Percentiles rank a stretch among this genome's conserved stretches.
Evolutionary conservation across 2,113 vertebrate species (phyloP).

Genomic region (Callocephalon fimbriatum): DNA sequence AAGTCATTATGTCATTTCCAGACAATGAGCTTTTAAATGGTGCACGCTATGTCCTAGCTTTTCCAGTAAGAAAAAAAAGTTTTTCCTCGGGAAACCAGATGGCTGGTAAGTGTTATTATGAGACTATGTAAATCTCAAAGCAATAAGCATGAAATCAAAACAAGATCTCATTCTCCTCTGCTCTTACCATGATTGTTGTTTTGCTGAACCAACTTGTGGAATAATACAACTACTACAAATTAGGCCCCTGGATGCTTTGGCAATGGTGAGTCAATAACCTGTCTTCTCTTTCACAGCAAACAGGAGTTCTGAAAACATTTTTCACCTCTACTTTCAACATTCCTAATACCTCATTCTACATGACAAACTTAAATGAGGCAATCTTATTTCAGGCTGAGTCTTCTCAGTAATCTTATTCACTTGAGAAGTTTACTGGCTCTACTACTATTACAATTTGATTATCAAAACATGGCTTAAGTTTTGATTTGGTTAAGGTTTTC

Average conservation of each 20-base stretch:
- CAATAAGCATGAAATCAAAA: constrained; percentile 63
- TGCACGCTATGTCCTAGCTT: constrained; percentile 47
- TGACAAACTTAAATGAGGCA: background rate
- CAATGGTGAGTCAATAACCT: background rate
- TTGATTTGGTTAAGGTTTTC: background rate
- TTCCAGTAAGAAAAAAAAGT: background rate
- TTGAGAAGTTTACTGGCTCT: background rate
- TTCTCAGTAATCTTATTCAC: background rate
- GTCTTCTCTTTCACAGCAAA: background rate
- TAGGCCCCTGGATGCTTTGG: background rate
- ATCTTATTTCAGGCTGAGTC: background rate
- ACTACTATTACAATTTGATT: background rate
- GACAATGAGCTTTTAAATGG: constrained; percentile 64
- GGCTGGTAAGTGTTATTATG: constrained; percentile 58
- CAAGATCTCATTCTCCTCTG: constrained; percentile 40
- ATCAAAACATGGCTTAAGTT: background rate
- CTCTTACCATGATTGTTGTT: constrained; percentile 18
- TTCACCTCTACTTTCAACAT: background rate
- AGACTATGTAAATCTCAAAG: constrained; percentile 58
- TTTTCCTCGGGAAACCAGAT: constrained; percentile 57
- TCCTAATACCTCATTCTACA: background rate
- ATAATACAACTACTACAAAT: constrained; percentile 11
- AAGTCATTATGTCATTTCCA: constrained; percentile 64
- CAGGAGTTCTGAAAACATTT: background rate
- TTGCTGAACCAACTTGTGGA: constrained; percentile 13